phyloP scores from a whole-genome alignment of 2,113 vertebrate species.

The Saguinus imperator region DNA sequence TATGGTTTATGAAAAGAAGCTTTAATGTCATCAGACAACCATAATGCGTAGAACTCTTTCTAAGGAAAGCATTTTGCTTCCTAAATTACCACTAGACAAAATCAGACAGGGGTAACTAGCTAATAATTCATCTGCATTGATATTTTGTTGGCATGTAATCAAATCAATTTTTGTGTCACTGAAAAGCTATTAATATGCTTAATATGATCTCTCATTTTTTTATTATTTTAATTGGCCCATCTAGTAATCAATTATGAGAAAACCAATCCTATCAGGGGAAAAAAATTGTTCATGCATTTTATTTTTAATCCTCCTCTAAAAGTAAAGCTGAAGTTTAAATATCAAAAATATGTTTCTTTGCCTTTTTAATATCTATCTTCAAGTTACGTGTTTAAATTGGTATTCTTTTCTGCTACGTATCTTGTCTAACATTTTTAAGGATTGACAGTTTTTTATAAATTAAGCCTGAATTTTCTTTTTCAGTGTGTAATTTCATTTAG shows the following conservation, averaged over 20 bases:
- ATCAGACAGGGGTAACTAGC: conserved; percentile 7
- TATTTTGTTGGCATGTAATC: conserved; percentile 49
- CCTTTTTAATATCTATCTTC: background rate
- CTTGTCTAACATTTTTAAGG: background rate
- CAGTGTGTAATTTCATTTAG: background rate
- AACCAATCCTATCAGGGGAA: background rate
- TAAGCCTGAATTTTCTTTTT: background rate
- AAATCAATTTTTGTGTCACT: conserved; percentile 24
- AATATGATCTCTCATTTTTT: conserved; percentile 3
- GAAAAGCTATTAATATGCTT: background rate
- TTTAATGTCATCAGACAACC: background rate
- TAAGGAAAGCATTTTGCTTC: background rate
- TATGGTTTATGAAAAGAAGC: background rate
- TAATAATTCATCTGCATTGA: conserved; percentile 37
- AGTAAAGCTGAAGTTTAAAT: background rate
- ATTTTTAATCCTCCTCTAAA: background rate
- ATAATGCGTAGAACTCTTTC: background rate
- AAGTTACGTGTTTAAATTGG: background rate
- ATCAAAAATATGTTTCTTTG: background rate
- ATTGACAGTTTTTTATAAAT: background rate
- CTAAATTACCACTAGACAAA: background rate
- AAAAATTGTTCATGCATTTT: background rate
- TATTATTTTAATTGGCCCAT: conserved; percentile 35
- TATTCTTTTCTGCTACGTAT: background rate
- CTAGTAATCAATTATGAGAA: conserved; percentile 18